A percentile compares a stretch with the other conserved stretches of the same genome.
phyloP scores from a whole-genome alignment of 2,888 invertebrate genomes.

The Mamestra brassicae region DNA sequence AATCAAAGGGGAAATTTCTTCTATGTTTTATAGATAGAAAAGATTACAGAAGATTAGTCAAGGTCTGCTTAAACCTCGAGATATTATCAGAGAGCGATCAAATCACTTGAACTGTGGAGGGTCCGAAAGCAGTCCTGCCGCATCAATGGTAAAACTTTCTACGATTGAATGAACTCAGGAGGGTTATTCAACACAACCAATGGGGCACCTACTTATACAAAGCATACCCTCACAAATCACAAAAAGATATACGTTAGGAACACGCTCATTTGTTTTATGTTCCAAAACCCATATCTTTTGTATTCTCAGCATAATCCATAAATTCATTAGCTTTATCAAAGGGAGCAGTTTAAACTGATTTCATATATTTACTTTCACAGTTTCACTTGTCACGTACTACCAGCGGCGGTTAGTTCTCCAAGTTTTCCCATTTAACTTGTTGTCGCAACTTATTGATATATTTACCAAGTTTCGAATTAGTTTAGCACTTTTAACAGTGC shows the following conservation, averaged over 20 bases:
- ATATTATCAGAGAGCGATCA: slow-evolving; percentile 25
- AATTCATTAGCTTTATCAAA: slow-evolving; percentile 54
- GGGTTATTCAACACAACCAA: slow-evolving; percentile 17
- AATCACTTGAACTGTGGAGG: slow-evolving; percentile 27
- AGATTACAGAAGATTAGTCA: slow-evolving; percentile 22
- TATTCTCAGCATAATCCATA: slow-evolving; percentile 43
- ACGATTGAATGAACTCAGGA: slow-evolving; percentile 11
- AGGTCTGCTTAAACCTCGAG: background rate
- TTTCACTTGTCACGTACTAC: slow-evolving; percentile 70
- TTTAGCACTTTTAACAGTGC: slow-evolving; percentile 69
- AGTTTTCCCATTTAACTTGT: slow-evolving; percentile 83
- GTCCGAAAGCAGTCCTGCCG: background rate
- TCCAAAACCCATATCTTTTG: slow-evolving; percentile 30
- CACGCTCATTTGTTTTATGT: slow-evolving; percentile 17
- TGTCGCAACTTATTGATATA: slow-evolving; percentile 82
- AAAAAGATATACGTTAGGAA: slow-evolving; percentile 24
- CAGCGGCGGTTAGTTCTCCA: slow-evolving; percentile 72
- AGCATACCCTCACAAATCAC: slow-evolving; percentile 19
- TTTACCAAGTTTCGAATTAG: slow-evolving; percentile 76
- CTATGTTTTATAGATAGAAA: slow-evolving; percentile 1
- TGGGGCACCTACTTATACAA: slow-evolving; percentile 14
- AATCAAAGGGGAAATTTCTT: background rate
- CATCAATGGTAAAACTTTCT: slow-evolving; percentile 19
- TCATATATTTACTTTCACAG: slow-evolving; percentile 64
- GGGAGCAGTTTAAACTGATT: slow-evolving; percentile 57